Conservation (phyloP, 2,113 vertebrate species). For the Perca schrenkii region DNA sequence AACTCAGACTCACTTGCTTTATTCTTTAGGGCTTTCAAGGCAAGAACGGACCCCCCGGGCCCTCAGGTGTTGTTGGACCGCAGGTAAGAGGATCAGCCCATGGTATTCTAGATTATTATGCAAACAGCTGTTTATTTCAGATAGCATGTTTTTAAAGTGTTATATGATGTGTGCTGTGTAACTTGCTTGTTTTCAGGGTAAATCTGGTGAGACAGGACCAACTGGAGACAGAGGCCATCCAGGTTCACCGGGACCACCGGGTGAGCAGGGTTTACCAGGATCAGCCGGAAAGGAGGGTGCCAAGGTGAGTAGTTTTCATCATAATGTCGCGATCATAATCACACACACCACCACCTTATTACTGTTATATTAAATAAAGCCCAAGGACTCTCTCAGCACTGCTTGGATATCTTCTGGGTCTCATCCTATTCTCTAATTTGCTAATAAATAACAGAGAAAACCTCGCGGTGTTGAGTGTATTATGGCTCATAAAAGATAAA, state of each 20-base stretch:
- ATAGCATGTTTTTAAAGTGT: neutral
- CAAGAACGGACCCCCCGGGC: constrained; percentile 89
- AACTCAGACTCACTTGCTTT: constrained; percentile 20
- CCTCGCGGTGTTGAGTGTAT: constrained; percentile 54
- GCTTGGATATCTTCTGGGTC: constrained; percentile 53
- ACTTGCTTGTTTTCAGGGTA: constrained; percentile 83
- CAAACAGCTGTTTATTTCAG: neutral
- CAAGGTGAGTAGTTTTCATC: constrained; percentile 85
- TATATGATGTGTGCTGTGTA: neutral
- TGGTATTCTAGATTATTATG: neutral
- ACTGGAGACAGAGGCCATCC: constrained; percentile 93
- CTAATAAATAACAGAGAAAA: constrained; percentile 68
- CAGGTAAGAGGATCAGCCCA: constrained; percentile 83
- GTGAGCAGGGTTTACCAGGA: constrained; percentile 93
- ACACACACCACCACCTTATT: constrained; percentile 39
- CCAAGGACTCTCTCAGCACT: constrained; percentile 45
- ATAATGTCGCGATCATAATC: constrained; percentile 46
- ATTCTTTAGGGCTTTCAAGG: constrained; percentile 87
- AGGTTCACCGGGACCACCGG: constrained; percentile 91
- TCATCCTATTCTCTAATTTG: constrained; percentile 64
- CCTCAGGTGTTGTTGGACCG: constrained; percentile 91
- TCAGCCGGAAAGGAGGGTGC: constrained; percentile 90
- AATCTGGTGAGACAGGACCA: constrained; percentile 90
- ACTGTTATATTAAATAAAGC: constrained; percentile 52
- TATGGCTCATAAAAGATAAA: constrained; percentile 73